Evolutionary conservation across 2,888 invertebrate genomes (phyloP).

Genomic region (Papilio protenor): DNA sequence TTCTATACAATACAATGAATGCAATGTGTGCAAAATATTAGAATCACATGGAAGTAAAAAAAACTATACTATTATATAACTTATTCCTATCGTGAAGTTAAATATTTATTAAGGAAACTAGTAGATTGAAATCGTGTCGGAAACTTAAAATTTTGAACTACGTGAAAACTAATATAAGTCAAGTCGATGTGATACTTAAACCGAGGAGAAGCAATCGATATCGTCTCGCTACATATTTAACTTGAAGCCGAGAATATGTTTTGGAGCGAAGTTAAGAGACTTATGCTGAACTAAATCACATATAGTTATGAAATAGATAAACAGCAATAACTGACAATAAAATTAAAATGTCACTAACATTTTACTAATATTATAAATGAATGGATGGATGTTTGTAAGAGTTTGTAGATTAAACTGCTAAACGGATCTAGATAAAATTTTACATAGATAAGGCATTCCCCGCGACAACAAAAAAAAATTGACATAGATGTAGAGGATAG

Average conservation of each 20-base stretch:
- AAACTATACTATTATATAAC: too few species aligned
- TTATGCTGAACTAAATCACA: neutral
- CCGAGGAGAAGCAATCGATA: neutral
- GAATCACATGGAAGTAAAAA: too few species aligned
- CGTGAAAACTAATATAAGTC: neutral
- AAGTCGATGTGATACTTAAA: conserved; percentile 13
- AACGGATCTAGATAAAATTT: too few species aligned
- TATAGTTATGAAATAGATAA: neutral
- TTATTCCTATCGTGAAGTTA: neutral
- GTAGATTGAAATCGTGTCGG: neutral
- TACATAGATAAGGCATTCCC: too few species aligned
- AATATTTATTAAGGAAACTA: neutral
- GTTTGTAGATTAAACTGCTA: too few species aligned
- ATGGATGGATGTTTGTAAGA: too few species aligned
- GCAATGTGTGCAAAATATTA: too few species aligned
- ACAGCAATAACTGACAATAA: neutral
- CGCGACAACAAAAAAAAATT: too few species aligned
- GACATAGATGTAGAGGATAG: too few species aligned
- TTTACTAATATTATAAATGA: too few species aligned
- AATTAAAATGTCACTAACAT: neutral
- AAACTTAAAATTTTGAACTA: conserved; percentile 9
- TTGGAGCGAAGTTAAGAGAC: neutral
- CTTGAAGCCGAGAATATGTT: neutral
- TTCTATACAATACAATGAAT: too few species aligned
- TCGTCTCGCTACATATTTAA: conserved; percentile 16